Conservation (phyloP, 2,797 vertebrate genomes). For the Squalus acanthias region DNA sequence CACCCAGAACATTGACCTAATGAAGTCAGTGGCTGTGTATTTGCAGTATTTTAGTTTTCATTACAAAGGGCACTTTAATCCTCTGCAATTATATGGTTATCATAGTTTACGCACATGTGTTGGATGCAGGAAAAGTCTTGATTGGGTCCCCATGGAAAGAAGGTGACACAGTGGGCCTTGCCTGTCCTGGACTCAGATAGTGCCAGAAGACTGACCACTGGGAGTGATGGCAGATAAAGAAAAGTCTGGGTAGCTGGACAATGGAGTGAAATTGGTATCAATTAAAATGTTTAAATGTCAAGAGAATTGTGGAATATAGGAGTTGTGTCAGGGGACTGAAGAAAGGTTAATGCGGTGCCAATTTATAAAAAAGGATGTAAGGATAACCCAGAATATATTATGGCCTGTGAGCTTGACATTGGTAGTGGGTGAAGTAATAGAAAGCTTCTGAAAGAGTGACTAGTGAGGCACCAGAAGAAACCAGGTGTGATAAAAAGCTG, state of each 20-base stretch:
- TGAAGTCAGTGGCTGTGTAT: no score
- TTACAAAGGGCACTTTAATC: background rate
- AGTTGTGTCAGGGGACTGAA: background rate
- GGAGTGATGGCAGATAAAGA: background rate
- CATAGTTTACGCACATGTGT: background rate
- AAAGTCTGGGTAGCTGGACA: background rate
- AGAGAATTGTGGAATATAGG: background rate
- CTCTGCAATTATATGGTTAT: background rate
- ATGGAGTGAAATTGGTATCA: background rate
- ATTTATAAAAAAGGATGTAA: background rate
- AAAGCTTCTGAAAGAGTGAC: background rate
- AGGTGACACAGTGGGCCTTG: background rate
- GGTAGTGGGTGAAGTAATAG: background rate
- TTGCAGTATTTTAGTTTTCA: background rate
- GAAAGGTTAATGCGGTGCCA: background rate
- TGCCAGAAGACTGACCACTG: background rate
- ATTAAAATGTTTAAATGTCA: background rate
- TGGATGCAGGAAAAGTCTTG: background rate
- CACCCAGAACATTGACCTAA: no score
- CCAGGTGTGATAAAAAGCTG: background rate
- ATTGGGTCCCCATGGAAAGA: background rate
- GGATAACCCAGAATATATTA: background rate
- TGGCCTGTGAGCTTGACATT: background rate
- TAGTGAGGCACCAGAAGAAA: background rate
- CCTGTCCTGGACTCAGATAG: background rate